Evolutionary conservation across 2,113 vertebrate species (phyloP).

Genomic region (Oreochromis spilurus): DNA sequence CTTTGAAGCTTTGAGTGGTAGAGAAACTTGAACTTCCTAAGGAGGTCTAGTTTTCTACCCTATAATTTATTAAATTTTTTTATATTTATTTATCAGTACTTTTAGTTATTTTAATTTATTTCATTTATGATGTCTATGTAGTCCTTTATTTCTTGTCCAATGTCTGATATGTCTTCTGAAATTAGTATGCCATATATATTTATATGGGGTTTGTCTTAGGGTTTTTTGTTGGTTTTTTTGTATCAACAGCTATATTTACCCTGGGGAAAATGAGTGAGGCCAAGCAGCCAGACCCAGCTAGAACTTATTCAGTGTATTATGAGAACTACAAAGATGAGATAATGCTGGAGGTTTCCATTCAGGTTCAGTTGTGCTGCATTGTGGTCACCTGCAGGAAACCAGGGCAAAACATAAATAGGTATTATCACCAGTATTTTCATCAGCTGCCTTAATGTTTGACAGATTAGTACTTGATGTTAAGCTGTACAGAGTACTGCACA

Average conservation of each 20-base stretch:
- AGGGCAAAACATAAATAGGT: not conserved
- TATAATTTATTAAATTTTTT: not conserved
- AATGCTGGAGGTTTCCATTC: not conserved
- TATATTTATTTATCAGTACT: not conserved
- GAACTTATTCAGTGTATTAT: not conserved
- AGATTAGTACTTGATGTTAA: not conserved
- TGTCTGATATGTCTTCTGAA: not conserved
- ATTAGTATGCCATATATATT: not conserved
- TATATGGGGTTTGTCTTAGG: not conserved
- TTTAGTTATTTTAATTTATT: not conserved
- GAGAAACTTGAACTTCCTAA: accelerated
- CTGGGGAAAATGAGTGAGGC: accelerated
- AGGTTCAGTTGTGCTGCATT: not conserved
- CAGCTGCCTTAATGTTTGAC: not conserved
- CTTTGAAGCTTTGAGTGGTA: not conserved
- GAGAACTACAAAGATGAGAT: not conserved
- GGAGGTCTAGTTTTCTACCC: not conserved
- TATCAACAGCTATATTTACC: not conserved
- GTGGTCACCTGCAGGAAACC: accelerated
- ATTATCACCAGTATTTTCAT: not conserved
- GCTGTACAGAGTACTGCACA: not conserved
- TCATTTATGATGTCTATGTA: not conserved
- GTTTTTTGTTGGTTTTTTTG: not conserved
- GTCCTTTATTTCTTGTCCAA: not conserved
- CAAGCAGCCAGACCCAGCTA: not conserved